Conservation (phyloP, 2,113 vertebrate species). For the Macaca nemestrina region DNA sequence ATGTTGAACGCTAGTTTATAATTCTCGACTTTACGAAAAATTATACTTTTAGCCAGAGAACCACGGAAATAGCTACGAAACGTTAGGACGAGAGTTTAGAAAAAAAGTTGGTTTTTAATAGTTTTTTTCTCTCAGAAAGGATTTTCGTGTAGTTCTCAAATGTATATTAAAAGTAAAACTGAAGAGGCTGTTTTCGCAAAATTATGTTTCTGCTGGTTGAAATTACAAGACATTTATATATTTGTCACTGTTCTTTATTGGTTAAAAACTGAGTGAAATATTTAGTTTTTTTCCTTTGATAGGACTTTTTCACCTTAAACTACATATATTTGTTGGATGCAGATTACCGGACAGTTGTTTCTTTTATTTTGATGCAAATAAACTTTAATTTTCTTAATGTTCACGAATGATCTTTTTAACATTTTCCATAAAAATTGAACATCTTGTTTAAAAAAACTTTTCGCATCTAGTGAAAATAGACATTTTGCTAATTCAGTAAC, state of each 20-base stretch:
- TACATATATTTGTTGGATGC: slow-evolving; percentile 34
- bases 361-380: slow-evolving; percentile 49
- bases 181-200: slow-evolving; percentile 41
- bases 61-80: slow-evolving; percentile 35
- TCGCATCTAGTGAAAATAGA: neutral
- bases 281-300: neutral
- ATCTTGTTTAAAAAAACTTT: slow-evolving; percentile 23
- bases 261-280: slow-evolving; percentile 51
- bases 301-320: slow-evolving; percentile 6
- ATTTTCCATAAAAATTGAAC: slow-evolving; percentile 5
- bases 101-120: neutral
- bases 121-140: slow-evolving; percentile 3
- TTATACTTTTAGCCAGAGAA: slow-evolving; percentile 28
- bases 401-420: slow-evolving; percentile 1
- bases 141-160: slow-evolving; percentile 41
- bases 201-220: slow-evolving; percentile 44
- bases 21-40: slow-evolving; percentile 61
- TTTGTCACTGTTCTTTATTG: slow-evolving; percentile 22
- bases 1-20: slow-evolving; percentile 70
- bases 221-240: slow-evolving; percentile 15
- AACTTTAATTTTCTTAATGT: slow-evolving; percentile 46
- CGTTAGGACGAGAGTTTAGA: neutral
- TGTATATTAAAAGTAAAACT: slow-evolving; percentile 56
- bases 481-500: slow-evolving; percentile 36
- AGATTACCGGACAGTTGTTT: neutral